Conservation (phyloP, 2,888 invertebrate genomes). For the Pseudococcus viburni region DNA sequence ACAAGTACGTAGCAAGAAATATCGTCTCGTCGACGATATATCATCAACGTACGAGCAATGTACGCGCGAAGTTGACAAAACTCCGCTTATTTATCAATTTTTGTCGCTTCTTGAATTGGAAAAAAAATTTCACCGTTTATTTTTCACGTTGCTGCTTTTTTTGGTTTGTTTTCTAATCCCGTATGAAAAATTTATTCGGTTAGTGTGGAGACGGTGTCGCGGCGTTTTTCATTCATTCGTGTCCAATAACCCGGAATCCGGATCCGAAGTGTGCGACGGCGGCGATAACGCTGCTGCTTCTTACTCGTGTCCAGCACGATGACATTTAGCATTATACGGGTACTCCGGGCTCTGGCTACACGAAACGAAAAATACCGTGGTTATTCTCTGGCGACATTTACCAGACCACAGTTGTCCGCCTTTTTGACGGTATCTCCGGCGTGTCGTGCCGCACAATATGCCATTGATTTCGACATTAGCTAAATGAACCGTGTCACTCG, state of each 20-base stretch:
- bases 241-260: too few relatives aligned
- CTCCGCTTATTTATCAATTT: neutral
- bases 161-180: neutral
- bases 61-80: neutral
- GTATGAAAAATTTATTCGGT: neutral
- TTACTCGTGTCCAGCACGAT: neutral
- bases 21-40: neutral
- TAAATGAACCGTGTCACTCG: too few relatives aligned
- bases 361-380: neutral
- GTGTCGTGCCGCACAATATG: too few relatives aligned
- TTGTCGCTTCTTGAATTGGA: neutral
- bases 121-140: neutral
- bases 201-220: too few relatives aligned
- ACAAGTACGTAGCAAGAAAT: neutral
- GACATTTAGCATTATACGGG: constrained; percentile 11
- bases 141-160: neutral
- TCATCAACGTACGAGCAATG: neutral
- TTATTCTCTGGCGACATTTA: neutral
- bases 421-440: neutral
- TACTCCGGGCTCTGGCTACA: neutral
- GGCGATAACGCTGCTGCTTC: too few relatives aligned
- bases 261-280: too few relatives aligned
- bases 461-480: too few relatives aligned
- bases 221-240: too few relatives aligned
- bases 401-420: neutral